Percentiles rank a stretch among this genome's conserved stretches.
phyloP scores from a whole-genome alignment of 1,140 invertebrate genomes.

The Zaprionus ghesquierei region DNA sequence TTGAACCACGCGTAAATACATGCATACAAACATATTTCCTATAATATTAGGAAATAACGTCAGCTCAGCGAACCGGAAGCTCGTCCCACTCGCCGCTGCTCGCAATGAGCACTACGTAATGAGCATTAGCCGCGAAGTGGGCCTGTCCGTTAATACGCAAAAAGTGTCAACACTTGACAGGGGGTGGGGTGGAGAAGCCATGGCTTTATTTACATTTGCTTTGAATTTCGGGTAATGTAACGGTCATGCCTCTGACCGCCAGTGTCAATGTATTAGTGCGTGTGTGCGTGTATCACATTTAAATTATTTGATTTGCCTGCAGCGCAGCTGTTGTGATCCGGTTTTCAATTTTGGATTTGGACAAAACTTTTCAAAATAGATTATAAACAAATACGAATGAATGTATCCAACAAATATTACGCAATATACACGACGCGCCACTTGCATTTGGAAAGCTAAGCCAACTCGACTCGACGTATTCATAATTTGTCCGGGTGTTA shows the following conservation, averaged over 20 bases:
- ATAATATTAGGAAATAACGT: conserved; percentile 14
- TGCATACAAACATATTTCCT: background rate
- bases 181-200: background rate
- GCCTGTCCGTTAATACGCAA: conserved; percentile 47
- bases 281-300: conserved; percentile 52
- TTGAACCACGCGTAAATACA: background rate
- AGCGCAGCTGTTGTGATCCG: conserved; percentile 54
- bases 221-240: conserved; percentile 61
- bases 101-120: conserved; percentile 52
- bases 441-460: conserved; percentile 52
- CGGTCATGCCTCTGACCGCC: conserved; percentile 49
- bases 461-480: background rate
- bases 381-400: conserved; percentile 59
- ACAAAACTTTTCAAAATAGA: conserved; percentile 42
- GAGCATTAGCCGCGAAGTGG: conserved; percentile 39
- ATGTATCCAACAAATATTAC: conserved; percentile 43
- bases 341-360: conserved; percentile 53
- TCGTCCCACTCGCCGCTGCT: conserved; percentile 27
- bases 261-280: background rate
- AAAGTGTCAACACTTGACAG: conserved; percentile 61
- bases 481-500: conserved; percentile 43
- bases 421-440: conserved; percentile 42
- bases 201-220: conserved; percentile 33
- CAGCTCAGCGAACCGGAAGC: conserved; percentile 59
- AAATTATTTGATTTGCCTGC: conserved; percentile 41